Evolutionary conservation across 2,113 vertebrate species (phyloP), one percentile per base, ranked within the genome.

Genomic region (Callithrix jacchus): DNA sequence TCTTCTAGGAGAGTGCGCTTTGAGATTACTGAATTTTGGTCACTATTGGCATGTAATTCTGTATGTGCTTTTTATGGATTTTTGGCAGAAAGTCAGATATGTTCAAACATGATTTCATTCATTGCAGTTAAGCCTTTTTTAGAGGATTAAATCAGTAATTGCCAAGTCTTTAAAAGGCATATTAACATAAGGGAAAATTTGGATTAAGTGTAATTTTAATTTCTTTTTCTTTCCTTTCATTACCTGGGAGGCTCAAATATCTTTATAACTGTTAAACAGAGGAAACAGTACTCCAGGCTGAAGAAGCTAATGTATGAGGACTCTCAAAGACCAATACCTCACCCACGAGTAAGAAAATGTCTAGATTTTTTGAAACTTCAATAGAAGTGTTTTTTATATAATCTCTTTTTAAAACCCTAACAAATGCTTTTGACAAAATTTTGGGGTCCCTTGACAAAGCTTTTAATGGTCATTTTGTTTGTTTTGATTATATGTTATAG

Each of bases 201-300:
- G 4, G 5, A 77, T 81, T 58, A 70, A 74, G 70, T 92, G 27
- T 58, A n/a, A 92, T 97, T 97, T 95, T 96, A 68, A 91, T 91
- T 84, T 81, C 8, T 84, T 95, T 87, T 97, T 94, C 6, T 95
- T 93, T 96, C 4, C 14, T 87, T 92, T 84, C 66, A 98, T 96
- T 98, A 98, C 98, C 97, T 98, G 47, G 98, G 97, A 97, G 97
- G 95, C 42, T 95, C 97, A 89, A 97, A 97, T 89, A 97, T 98
- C 64, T 98, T 98, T 89, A 97, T 98, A 97, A 98, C 98, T 76
- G 92, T 73, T 56, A 97, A 97, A 89, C 98, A 98, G 58, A 98
- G 97, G 88, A 98, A 98, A 86, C 98, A 98, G 7, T 98, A 95
- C 68, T 90, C 25, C 92, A 87, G 93, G 18, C 82, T 98, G 40